phyloP scores from a whole-genome alignment of 2,797 vertebrate genomes.

The Pangasius sanitwongsei region DNA sequence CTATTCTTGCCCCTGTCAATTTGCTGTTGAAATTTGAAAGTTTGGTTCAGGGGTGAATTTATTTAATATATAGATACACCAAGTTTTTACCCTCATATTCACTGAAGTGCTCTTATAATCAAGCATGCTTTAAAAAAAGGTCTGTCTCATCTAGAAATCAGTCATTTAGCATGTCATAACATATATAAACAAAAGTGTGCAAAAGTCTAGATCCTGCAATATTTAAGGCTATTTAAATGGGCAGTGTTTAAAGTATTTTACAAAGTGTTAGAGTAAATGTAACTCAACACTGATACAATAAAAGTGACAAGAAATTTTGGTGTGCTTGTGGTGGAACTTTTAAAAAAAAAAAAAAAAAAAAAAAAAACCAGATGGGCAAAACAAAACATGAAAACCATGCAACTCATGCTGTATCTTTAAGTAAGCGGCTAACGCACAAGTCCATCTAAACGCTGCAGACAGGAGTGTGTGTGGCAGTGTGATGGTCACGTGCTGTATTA shows the following conservation, averaged over 20 bases:
- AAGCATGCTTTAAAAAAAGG: conserved; percentile 50
- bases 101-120: conserved; percentile 67
- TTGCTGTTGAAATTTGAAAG: not conserved
- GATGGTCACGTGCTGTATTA: not conserved
- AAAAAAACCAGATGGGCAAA: not conserved
- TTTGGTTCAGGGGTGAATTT: not conserved
- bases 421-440: not conserved
- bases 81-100: conserved; percentile 23
- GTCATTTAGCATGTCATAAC: not conserved
- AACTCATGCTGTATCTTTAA: not conserved
- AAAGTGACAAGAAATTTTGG: not conserved
- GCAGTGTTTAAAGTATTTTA: too few relatives aligned
- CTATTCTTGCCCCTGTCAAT: not conserved
- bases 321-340: not conserved
- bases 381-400: not conserved
- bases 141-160: not conserved
- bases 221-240: not conserved
- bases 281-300: not conserved
- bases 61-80: not conserved
- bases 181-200: not conserved
- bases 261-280: not conserved
- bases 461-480: not conserved
- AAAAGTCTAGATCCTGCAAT: not conserved
- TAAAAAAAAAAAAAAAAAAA: not conserved
- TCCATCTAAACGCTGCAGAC: not conserved